Evolutionary conservation across 2,888 invertebrate species (phyloP), one percentile per base, ranked within the genome.

Genomic region (Clistopyga incitator): DNA sequence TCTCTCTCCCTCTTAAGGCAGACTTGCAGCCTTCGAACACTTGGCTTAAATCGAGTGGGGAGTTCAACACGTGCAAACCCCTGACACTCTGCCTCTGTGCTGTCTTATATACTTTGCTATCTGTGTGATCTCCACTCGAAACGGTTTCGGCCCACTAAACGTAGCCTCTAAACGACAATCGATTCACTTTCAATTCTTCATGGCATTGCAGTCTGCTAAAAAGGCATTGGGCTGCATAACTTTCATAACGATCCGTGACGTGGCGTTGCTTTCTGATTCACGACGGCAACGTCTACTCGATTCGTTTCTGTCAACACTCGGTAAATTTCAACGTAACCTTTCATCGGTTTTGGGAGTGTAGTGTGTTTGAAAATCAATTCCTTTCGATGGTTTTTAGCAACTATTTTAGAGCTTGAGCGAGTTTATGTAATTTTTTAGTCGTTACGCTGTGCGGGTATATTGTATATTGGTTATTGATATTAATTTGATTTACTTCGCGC

Each of bases 11-110:
- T 79, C 81, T 70, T 56, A 47, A 45, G 61, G 38, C 50, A 50
- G 56, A 34, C 15, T 6, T 42, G 54, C 45, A 80, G 61, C 78
- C 23, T 25, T 23, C 54, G 18, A 54, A 45, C 29, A 25, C 29
- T 50, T 61, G 78, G 56, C 56, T 54, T 54, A 38, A 84, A 82
- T 71, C 78, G 81, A 78, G 77, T 72, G 76, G 71, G 72, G 72
- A 85, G 78, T 64, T 61, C 61, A 65, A 52, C 65, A 68, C 65
- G 20, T 77, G 59, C 59, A 59, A 38, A 4, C n/a, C 38, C 38
- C 23, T 75, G 15, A 10, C 52, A n/a, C 34, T 38, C 38, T 38
- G 38, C 29, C 15, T 15, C 20, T 25, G n/a, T 6, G 25, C 29
- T 29, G 29, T 25, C 29, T 72, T 20, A 15, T 15, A 18, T 15